A percentile compares a stretch with the other conserved stretches of the same genome.
Evolutionary conservation across 2,888 invertebrate species (phyloP).

Genomic region (Ariolimax columbianus): DNA sequence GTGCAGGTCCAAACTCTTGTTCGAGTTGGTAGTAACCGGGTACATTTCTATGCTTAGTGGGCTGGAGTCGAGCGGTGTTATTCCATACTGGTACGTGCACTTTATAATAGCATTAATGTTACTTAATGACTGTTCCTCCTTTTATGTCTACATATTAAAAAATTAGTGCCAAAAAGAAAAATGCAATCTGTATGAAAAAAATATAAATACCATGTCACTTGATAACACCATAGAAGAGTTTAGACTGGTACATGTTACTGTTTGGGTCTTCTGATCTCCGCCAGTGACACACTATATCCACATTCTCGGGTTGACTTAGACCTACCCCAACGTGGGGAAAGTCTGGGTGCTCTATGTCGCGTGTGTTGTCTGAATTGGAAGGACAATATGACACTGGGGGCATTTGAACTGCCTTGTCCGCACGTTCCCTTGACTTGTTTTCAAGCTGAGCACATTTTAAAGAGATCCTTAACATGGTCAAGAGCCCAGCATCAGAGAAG

Average conservation of each 20-base stretch:
- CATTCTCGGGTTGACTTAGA: too few species aligned
- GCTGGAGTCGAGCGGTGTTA: too few species aligned
- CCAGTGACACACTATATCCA: neutral
- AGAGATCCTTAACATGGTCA: conserved; percentile 2
- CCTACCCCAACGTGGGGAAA: neutral
- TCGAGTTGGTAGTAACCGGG: too few species aligned
- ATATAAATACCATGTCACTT: neutral
- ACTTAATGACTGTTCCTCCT: too few species aligned
- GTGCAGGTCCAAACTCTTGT: too few species aligned
- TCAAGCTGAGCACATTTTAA: neutral
- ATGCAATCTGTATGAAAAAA: too few species aligned
- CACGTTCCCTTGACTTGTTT: neutral
- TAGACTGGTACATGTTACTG: neutral
- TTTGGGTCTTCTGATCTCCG: neutral
- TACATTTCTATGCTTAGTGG: too few species aligned
- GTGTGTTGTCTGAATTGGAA: neutral
- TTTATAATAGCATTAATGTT: too few species aligned
- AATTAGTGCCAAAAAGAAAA: too few species aligned
- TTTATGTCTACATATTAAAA: too few species aligned
- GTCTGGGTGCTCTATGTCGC: neutral
- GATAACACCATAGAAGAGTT: neutral
- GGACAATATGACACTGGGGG: neutral
- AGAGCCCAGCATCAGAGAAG: conserved; percentile 23
- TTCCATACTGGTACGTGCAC: too few species aligned
- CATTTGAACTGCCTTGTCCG: neutral